Evolutionary conservation across 2,888 invertebrate species (phyloP).

Genomic region (Drosophila barbarae): DNA sequence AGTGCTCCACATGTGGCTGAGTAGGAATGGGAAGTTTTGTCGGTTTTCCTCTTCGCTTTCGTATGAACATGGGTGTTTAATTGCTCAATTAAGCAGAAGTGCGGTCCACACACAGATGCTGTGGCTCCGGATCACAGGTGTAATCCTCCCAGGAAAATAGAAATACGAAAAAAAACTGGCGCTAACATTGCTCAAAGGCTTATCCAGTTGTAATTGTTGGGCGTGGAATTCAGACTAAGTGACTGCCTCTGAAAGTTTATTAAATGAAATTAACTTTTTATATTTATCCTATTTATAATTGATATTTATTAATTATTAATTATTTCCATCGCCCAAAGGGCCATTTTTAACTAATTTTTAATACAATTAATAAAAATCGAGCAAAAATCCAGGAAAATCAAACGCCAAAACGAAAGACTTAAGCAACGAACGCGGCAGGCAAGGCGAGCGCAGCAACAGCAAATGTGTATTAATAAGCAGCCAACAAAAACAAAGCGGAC

Average conservation of each 20-base stretch:
- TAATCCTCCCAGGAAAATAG: conserved; percentile 43
- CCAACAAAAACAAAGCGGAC: conserved; percentile 67
- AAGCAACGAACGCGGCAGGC: conserved; percentile 61
- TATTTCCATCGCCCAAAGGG: neutral
- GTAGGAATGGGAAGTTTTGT: conserved; percentile 58
- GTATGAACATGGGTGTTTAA: conserved; percentile 73
- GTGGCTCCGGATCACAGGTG: conserved; percentile 59
- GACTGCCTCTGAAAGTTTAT: neutral
- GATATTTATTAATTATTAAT: neutral
- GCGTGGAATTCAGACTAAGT: conserved; percentile 16
- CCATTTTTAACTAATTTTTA: neutral
- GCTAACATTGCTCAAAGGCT: conserved; percentile 63
- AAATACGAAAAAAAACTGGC: conserved; percentile 53
- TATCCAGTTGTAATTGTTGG: conserved; percentile 45
- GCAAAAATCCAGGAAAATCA: conserved; percentile 22
- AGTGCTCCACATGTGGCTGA: conserved; percentile 70
- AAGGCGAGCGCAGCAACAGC: conserved; percentile 38
- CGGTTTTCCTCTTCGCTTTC: conserved; percentile 46
- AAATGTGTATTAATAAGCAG: conserved; percentile 73
- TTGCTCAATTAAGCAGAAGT: conserved; percentile 76
- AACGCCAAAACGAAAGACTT: conserved; percentile 64
- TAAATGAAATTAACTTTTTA: neutral
- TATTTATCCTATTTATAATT: neutral
- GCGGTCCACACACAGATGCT: conserved; percentile 58
- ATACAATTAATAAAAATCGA: conserved; percentile 11